Evolutionary conservation across 2,888 invertebrate species (phyloP).

Genomic region (Eucera pruinosa): DNA sequence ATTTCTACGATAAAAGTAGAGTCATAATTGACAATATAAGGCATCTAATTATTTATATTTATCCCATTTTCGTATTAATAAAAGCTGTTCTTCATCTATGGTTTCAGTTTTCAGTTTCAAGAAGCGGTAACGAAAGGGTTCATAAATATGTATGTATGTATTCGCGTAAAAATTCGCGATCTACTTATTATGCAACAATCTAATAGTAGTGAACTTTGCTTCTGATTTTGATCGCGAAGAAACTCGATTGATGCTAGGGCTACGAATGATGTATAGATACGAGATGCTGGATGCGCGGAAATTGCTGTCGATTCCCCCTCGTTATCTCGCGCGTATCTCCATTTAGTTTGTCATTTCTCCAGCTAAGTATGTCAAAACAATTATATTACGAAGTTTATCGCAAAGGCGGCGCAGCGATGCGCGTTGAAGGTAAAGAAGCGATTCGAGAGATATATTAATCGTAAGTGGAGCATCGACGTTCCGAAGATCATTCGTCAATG

Average conservation of each 20-base stretch:
- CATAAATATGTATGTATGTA: too few relatives aligned
- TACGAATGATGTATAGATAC: conserved; percentile 20
- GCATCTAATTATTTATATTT: too few relatives aligned
- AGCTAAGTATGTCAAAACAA: conserved; percentile 61
- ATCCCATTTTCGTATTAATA: too few relatives aligned
- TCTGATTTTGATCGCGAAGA: too few relatives aligned
- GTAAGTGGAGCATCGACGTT: conserved; percentile 46
- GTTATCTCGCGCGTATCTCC: conserved; percentile 37
- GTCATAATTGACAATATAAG: too few relatives aligned
- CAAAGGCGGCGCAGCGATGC: conserved; percentile 26
- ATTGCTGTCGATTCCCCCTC: conserved; percentile 43
- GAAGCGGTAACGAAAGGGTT: too few relatives aligned
- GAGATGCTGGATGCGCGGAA: conserved; percentile 31
- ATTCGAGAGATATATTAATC: conserved; percentile 25
- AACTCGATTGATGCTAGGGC: background rate
- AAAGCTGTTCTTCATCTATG: too few relatives aligned
- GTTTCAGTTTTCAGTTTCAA: too few relatives aligned
- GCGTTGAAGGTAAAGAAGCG: conserved; percentile 33
- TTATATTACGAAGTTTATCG: conserved; percentile 52
- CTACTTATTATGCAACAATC: too few relatives aligned
- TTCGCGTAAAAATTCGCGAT: too few relatives aligned
- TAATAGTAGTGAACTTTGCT: too few relatives aligned
- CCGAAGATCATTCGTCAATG: conserved; percentile 47
- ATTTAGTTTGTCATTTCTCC: conserved; percentile 50
- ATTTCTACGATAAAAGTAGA: too few relatives aligned